Base-by-base conservation (phyloP, 2,113 vertebrate genomes). In the Myotis lucifugus region DNA sequence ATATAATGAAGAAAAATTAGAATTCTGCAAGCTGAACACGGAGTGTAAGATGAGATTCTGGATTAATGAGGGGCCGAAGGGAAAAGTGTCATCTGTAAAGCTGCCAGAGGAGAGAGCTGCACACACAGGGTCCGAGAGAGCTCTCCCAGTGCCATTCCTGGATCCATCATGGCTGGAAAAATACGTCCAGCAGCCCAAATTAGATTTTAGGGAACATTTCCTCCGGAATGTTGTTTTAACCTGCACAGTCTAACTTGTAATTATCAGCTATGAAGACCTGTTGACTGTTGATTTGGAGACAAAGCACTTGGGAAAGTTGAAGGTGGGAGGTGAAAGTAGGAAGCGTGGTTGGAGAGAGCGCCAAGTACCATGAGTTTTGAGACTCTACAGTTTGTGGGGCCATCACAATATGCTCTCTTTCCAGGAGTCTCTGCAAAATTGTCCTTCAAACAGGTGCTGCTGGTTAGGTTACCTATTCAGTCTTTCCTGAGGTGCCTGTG, bases 1-100 rank as follows among this genome's bases (percentile, higher is more conserved):
- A 81, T 48, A 90, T 85, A 96, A 97, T 95, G 94, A 95, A 90
- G 42, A 95, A 87, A 97, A 96, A 92, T 88, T 48, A 95, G 34
- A 94, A 88, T 91, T 96, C 48, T 95, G 69, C 50, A 72, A 91
- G 61, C 59, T 88, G 67, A 82, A 78, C 23, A 21, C 21, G 34
- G 77, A 85, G 27, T 82, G 3, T 56, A 92, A 97, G 73, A 93
- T 64, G 73, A 93, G 42, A 91, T 83, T 96, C 94, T 93, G 86
- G 73, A 86, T 91, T 97, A 87, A 95, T 73, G 23, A 91, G 59
- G 37, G 12, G 32, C 76, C 14, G 59, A 11, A 74, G 34, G 18
- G 79, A 78, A 79, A 48, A 85, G 0, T 27, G 25, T 84, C 19
- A 12, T 15, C 34, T 92, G 5, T 73, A 88, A 93, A 90, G 17